phyloP scores from a whole-genome alignment of 2,888 invertebrate species.

The Sinotaia quadrata region DNA sequence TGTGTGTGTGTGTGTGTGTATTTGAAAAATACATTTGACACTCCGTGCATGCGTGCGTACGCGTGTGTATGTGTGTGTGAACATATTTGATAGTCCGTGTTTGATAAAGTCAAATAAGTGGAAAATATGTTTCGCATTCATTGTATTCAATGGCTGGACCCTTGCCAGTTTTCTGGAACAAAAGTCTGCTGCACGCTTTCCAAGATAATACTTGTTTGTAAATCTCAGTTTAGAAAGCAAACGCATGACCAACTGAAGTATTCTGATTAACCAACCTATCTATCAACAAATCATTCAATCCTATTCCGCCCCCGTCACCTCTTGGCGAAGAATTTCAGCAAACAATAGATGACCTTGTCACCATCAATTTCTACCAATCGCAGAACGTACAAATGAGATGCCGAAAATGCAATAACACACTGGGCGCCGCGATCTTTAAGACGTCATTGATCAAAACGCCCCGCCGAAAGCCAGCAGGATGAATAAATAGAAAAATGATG shows the following conservation, averaged over 20 bases:
- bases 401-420: slow-evolving; percentile 9
- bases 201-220: no score
- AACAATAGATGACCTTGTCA: not conserved
- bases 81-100: no score
- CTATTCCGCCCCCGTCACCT: not conserved
- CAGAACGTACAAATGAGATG: not conserved
- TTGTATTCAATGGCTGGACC: no score
- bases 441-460: not conserved
- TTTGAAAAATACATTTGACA: not conserved
- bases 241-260: no score
- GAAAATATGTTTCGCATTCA: no score
- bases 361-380: not conserved
- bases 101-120: no score
- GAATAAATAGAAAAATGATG: no score
- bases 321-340: not conserved
- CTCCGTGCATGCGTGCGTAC: no score
- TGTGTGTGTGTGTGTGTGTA: not conserved
- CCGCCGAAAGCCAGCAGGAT: not conserved
- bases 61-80: no score
- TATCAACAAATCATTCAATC: not conserved
- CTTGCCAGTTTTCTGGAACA: no score
- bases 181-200: no score
- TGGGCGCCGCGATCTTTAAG: slow-evolving; percentile 9
- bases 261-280: not conserved
- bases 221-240: no score